These are phyloP conservation scores for Callithrix jacchus DNA, from an alignment of 2,113 vertebrate species.

Conservation along the genomic window DNA sequence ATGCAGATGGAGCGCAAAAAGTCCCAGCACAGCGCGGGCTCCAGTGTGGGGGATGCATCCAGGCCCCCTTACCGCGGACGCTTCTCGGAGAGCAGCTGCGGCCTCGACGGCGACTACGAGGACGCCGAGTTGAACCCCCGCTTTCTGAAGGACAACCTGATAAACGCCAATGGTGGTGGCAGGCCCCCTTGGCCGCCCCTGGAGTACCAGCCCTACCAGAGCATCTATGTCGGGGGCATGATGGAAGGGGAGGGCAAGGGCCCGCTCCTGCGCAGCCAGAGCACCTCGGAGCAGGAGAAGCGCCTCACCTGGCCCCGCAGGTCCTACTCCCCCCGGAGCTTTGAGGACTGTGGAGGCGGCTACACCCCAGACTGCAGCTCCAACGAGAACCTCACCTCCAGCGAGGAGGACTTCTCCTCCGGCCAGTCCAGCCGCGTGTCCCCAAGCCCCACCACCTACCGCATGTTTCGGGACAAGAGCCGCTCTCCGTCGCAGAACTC, in stretches of 20 bases:
- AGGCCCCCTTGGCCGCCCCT: slow-evolving; percentile 92
- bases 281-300: slow-evolving; percentile 87
- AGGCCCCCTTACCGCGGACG: slow-evolving; percentile 88
- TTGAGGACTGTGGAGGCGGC: slow-evolving; percentile 95
- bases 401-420: slow-evolving; percentile 98
- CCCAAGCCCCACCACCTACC: slow-evolving; percentile 93
- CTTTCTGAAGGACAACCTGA: slow-evolving; percentile 88
- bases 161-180: slow-evolving; percentile 88
- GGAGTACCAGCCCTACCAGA: slow-evolving; percentile 94
- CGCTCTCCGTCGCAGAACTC: slow-evolving; percentile 97
- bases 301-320: slow-evolving; percentile 96
- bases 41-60: slow-evolving; percentile 86
- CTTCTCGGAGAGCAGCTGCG: slow-evolving; percentile 90
- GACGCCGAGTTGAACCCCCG: slow-evolving; percentile 94
- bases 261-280: slow-evolving; percentile 86
- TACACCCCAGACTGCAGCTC: slow-evolving; percentile 99
- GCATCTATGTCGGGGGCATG: slow-evolving; percentile 91
- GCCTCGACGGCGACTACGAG: slow-evolving; percentile 94
- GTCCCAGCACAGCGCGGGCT: slow-evolving; percentile 87
- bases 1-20: slow-evolving; percentile 96
- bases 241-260: slow-evolving; percentile 86
- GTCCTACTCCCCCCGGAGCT: slow-evolving; percentile 94
- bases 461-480: slow-evolving; percentile 93
- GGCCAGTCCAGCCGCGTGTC: slow-evolving; percentile 97
- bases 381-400: slow-evolving; percentile 98